These are phyloP conservation scores for Alviniconcha marisindica DNA, from an alignment of 1,140 invertebrate species.

Conservation along the genomic window DNA sequence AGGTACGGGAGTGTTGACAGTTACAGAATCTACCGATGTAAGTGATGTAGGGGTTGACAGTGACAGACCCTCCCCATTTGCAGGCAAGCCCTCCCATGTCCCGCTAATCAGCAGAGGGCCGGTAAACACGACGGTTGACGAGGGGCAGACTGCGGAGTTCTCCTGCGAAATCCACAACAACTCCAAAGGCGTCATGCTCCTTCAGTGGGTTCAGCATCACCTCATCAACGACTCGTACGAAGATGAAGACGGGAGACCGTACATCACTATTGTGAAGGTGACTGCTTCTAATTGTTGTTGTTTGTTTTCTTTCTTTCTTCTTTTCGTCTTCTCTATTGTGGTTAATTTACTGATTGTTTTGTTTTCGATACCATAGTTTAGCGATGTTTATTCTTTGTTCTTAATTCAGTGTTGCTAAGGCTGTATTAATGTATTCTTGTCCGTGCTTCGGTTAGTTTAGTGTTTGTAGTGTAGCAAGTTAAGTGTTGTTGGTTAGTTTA, in stretches of 20 bases:
- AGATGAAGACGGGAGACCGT: slow-evolving; percentile 23
- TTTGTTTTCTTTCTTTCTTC: slow-evolving; percentile 2
- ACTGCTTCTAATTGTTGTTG: neutral
- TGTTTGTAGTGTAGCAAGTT: too few species aligned
- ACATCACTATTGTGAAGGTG: slow-evolving; percentile 40
- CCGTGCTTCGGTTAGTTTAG: too few species aligned
- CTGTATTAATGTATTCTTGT: too few species aligned
- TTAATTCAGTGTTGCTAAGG: too few species aligned
- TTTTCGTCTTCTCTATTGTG: too few species aligned
- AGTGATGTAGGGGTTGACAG: too few species aligned
- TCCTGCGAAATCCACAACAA: neutral
- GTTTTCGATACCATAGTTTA: too few species aligned
- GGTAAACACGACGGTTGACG: slow-evolving; percentile 28
- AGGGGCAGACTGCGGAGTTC: slow-evolving; percentile 2
- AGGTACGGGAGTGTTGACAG: too few species aligned
- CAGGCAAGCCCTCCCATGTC: slow-evolving; percentile 11
- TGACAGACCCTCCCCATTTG: neutral
- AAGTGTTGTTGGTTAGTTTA: too few species aligned
- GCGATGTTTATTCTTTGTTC: too few species aligned
- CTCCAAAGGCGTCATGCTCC: neutral
- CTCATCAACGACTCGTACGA: slow-evolving; percentile 38
- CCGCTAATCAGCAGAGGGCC: slow-evolving; percentile 26
- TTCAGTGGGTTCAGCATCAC: slow-evolving; percentile 36
- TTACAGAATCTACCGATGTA: too few species aligned
- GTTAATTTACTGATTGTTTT: too few species aligned